These are phyloP conservation scores for Hippoglossus stenolepis DNA, from an alignment of 2,113 vertebrate species.

Conservation along the genomic window DNA sequence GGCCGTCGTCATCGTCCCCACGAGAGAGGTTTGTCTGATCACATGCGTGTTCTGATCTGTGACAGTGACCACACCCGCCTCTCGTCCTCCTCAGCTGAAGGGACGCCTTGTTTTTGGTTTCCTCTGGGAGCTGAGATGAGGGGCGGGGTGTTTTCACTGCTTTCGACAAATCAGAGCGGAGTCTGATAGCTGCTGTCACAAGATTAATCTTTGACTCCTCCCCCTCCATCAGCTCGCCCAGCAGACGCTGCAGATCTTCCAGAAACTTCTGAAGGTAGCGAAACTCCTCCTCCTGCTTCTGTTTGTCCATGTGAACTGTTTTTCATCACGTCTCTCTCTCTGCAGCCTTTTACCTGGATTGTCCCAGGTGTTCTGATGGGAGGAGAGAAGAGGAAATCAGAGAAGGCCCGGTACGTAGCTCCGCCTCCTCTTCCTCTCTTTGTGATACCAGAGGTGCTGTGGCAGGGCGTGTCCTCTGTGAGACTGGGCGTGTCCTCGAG, in stretches of 20 bases:
- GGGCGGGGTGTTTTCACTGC: neutral
- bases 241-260: slow-evolving; percentile 92
- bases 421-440: neutral
- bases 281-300: neutral
- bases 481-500: neutral
- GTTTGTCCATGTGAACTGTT: neutral
- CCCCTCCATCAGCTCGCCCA: slow-evolving; percentile 85
- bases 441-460: too few relatives aligned
- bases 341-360: slow-evolving; percentile 95
- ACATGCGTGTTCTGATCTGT: neutral
- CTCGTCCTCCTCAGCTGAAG: neutral
- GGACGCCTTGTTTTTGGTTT: neutral
- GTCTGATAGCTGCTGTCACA: neutral
- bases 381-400: slow-evolving; percentile 96
- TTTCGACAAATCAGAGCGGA: neutral
- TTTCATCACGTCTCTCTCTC: neutral
- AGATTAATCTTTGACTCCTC: neutral
- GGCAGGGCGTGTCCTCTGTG: neutral
- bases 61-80: neutral
- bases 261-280: slow-evolving; percentile 85
- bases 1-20: slow-evolving; percentile 92
- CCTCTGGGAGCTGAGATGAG: neutral
- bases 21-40: slow-evolving; percentile 89
- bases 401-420: slow-evolving; percentile 91
- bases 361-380: slow-evolving; percentile 98